Conservation (phyloP, 2,113 vertebrate genomes). For the Heptranchias perlo region DNA sequence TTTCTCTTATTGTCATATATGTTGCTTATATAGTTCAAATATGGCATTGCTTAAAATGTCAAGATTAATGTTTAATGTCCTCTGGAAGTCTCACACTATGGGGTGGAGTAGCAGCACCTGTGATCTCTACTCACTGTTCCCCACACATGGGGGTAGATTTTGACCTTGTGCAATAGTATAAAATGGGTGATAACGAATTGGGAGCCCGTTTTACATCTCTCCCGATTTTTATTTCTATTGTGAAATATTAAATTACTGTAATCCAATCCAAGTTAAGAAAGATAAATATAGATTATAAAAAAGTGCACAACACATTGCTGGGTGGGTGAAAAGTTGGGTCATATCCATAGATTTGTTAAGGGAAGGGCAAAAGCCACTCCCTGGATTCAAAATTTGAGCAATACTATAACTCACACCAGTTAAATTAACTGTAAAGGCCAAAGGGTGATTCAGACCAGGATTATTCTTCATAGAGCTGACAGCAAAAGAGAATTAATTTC, state of each 20-base stretch:
- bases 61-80: not conserved
- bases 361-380: not conserved
- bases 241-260: not conserved
- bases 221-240: not conserved
- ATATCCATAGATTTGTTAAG: not conserved
- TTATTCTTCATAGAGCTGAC: not conserved
- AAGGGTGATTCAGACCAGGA: not conserved
- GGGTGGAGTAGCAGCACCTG: not conserved
- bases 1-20: not conserved
- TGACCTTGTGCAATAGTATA: not conserved
- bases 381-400: not conserved
- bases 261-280: constrained; percentile 1
- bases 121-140: not conserved
- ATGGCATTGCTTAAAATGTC: not conserved
- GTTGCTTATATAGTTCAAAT: not conserved
- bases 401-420: not conserved
- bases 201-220: not conserved
- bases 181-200: not conserved
- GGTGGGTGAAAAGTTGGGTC: not conserved
- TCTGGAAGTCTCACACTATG: not conserved
- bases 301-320: not conserved
- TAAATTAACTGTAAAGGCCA: not conserved
- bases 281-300: not conserved
- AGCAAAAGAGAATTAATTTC: not conserved
- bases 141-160: not conserved